phyloP scores from a whole-genome alignment of 2,888 invertebrate genomes.

The Trachelus tabidus region DNA sequence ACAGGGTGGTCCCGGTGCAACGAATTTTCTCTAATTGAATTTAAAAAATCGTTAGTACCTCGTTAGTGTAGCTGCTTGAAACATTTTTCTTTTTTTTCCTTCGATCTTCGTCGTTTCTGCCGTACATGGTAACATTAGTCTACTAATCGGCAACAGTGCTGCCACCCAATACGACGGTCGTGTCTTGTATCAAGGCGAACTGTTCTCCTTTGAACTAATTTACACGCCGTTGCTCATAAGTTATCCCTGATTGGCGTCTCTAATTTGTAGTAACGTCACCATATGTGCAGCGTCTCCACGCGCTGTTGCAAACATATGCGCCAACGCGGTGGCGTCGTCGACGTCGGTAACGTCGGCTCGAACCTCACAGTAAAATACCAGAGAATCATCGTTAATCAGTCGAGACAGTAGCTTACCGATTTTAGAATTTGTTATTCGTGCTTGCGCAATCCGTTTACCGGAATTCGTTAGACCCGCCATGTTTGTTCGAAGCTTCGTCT shows the following conservation, averaged over 20 bases:
- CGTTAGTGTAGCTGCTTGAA: too few relatives aligned
- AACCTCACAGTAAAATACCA: too few relatives aligned
- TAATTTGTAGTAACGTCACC: slow-evolving; percentile 29
- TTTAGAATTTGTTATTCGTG: too few relatives aligned
- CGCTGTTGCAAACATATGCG: slow-evolving; percentile 1
- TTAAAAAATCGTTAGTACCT: too few relatives aligned
- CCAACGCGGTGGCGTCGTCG: neutral
- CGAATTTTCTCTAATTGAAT: too few relatives aligned
- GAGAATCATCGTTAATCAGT: too few relatives aligned
- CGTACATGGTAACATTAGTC: slow-evolving; percentile 16
- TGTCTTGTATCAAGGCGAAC: slow-evolving; percentile 30
- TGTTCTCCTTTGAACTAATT: slow-evolving; percentile 45
- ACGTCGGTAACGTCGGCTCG: too few relatives aligned
- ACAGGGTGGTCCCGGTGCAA: too few relatives aligned
- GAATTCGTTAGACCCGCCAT: too few relatives aligned
- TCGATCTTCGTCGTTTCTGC: slow-evolving; percentile 2
- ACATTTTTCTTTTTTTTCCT: too few relatives aligned
- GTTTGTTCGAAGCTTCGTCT: too few relatives aligned
- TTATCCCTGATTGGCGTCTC: slow-evolving; percentile 46
- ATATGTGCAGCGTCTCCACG: neutral
- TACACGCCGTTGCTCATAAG: slow-evolving; percentile 43
- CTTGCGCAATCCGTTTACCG: neutral
- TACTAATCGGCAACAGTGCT: slow-evolving; percentile 14
- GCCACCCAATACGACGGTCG: slow-evolving; percentile 18
- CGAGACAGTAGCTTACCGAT: too few relatives aligned